These are phyloP conservation scores for Leptobrachium leishanense DNA, from an alignment of 2,113 vertebrate genomes.

Conservation along the genomic window DNA sequence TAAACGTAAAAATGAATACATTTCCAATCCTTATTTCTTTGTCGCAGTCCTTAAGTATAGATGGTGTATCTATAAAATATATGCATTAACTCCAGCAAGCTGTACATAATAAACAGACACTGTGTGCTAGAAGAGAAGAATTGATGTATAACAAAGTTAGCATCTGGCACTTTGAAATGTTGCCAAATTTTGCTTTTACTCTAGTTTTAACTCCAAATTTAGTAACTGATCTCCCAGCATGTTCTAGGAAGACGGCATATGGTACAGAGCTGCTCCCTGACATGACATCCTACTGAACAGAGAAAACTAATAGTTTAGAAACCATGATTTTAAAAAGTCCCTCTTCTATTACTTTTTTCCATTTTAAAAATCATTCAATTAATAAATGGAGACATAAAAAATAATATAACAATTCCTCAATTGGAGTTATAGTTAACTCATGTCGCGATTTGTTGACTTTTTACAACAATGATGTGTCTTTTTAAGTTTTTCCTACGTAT, in stretches of 20 bases:
- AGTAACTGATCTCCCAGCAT: background rate
- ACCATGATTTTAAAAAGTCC: background rate
- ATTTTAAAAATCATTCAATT: no score
- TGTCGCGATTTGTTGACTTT: no score
- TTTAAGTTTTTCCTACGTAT: no score
- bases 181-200: background rate
- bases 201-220: background rate
- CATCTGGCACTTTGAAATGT: conserved; percentile 14
- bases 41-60: no score
- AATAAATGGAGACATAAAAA: no score
- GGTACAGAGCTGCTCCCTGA: background rate
- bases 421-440: no score
- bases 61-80: background rate
- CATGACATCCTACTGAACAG: background rate
- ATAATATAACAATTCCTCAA: no score
- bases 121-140: background rate
- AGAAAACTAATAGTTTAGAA: background rate
- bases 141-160: conserved; percentile 1
- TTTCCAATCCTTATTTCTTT: no score
- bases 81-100: background rate
- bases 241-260: conserved; percentile 6
- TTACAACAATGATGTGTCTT: no score
- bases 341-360: no score
- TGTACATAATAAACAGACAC: background rate
- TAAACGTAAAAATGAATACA: no score